Percentiles rank a stretch among this genome's conserved stretches.
Evolutionary conservation across 2,113 vertebrate genomes (phyloP).

Genomic region (Lates calcarifer): DNA sequence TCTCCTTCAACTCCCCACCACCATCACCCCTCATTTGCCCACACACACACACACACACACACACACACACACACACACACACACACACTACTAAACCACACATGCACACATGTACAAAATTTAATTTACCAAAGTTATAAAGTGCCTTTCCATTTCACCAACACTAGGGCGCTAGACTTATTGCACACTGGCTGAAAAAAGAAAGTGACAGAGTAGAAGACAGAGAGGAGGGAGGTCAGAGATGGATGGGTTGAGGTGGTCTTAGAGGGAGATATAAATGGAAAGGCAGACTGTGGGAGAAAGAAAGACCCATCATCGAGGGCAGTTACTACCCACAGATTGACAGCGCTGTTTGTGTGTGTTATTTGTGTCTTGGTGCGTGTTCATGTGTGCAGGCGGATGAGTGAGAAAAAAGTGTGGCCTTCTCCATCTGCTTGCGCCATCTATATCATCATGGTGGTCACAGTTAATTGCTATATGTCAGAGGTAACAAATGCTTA

Average conservation of each 20-base stretch:
- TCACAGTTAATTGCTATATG: constrained; percentile 80
- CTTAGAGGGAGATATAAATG: constrained; percentile 71
- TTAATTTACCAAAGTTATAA: constrained; percentile 39
- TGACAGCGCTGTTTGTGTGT: constrained; percentile 52
- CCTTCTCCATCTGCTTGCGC: constrained; percentile 62
- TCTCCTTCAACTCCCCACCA: constrained; percentile 28
- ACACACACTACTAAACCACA: not conserved
- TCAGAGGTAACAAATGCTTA: constrained; percentile 76
- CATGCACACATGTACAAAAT: not conserved
- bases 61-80: constrained; percentile 7
- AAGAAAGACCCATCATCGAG: constrained; percentile 72
- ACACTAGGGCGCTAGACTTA: constrained; percentile 9
- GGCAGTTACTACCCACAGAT: constrained; percentile 53
- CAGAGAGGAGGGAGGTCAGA: constrained; percentile 43
- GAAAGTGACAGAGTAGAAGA: constrained; percentile 61
- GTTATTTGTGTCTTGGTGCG: constrained; percentile 39
- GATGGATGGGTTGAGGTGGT: constrained; percentile 68
- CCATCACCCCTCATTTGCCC: not conserved
- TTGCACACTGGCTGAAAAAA: constrained; percentile 13
- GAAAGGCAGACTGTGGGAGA: constrained; percentile 60
- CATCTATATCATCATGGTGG: constrained; percentile 68
- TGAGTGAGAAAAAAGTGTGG: constrained; percentile 26
- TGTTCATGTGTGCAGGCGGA: constrained; percentile 29
- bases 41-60: not conserved
- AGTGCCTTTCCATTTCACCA: constrained; percentile 42